Conservation (phyloP, 1,140 invertebrate species). For the Paramacrobiotus metropolitanus region DNA sequence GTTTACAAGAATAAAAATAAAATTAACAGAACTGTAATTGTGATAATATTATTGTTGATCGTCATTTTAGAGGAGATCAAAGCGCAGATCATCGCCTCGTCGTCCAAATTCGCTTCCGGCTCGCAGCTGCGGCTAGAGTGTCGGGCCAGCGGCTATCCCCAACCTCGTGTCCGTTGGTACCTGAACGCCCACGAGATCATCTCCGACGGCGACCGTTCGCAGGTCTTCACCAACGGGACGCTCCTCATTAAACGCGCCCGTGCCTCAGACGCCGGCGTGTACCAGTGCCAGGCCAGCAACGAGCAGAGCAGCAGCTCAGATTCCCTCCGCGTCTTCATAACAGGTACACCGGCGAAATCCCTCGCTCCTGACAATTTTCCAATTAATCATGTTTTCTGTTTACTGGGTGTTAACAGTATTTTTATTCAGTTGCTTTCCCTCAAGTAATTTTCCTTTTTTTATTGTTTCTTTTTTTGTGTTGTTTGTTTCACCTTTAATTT, state of each 20-base stretch:
- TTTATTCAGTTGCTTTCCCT: no score
- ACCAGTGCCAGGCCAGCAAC: constrained; percentile 51
- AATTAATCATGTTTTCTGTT: no score
- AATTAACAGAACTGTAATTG: no score
- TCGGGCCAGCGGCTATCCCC: constrained; percentile 45
- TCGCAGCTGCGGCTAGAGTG: constrained; percentile 43
- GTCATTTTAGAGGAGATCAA: constrained; percentile 17
- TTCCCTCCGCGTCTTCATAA: constrained; percentile 36
- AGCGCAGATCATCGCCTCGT: constrained; percentile 14
- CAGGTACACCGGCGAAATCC: constrained; percentile 31
- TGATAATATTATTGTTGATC: no score
- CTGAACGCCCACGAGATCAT: constrained; percentile 17
- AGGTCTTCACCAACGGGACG: constrained; percentile 27
- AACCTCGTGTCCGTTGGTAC: constrained; percentile 46
- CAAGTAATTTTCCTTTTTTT: no score
- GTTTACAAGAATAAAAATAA: no score
- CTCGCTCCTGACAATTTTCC: no score
- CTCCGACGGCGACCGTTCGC: constrained; percentile 3
- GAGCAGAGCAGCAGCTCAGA: constrained; percentile 34
- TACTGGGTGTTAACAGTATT: no score
- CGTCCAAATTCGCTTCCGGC: constrained; percentile 30
- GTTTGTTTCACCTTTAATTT: no score
- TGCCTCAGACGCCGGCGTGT: constrained; percentile 42
- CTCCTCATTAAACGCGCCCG: constrained; percentile 37
- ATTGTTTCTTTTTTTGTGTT: no score